Percentiles rank a stretch among this genome's conserved stretches.
These are phyloP conservation scores for Sylvilagus floridanus DNA, from an alignment of 2,797 vertebrate genomes.

Conservation along the genomic window DNA sequence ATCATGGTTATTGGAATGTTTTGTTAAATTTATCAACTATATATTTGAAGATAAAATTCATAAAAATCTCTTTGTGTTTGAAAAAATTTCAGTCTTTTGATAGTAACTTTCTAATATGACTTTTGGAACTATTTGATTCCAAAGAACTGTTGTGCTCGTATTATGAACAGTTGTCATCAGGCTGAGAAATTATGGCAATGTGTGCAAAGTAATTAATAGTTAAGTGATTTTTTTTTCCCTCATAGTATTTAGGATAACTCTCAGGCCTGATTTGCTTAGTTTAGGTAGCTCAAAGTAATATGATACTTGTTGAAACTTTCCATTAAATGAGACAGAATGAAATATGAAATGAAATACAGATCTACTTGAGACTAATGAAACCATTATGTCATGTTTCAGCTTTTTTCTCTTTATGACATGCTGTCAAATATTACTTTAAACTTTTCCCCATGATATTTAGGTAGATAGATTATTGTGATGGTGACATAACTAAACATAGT, in stretches of 20 bases:
- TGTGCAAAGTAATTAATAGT: not conserved
- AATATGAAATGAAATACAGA: slow-evolving; percentile 35
- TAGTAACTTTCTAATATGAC: not conserved
- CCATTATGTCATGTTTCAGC: not conserved
- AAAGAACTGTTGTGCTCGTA: not conserved
- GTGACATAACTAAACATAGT: not conserved
- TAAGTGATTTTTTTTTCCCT: not conserved
- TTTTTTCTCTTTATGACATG: not conserved
- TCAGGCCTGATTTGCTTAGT: not conserved
- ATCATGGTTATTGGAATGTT: not conserved
- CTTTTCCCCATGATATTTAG: not conserved
- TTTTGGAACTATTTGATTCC: not conserved
- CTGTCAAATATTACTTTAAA: not conserved
- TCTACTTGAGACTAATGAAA: not conserved
- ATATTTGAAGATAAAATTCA: not conserved
- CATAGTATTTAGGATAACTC: not conserved
- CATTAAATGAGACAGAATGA: not conserved
- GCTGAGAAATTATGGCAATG: not conserved
- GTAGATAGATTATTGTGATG: not conserved
- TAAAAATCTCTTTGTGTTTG: not conserved
- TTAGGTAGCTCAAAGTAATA: not conserved
- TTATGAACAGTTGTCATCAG: not conserved
- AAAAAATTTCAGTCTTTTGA: not conserved
- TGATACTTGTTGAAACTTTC: slow-evolving; percentile 39
- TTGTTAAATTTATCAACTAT: not conserved